Percentiles rank a stretch among this genome's conserved stretches.
Evolutionary conservation across 2,888 invertebrate species (phyloP).

Genomic region (Agriopis leucophaearia): DNA sequence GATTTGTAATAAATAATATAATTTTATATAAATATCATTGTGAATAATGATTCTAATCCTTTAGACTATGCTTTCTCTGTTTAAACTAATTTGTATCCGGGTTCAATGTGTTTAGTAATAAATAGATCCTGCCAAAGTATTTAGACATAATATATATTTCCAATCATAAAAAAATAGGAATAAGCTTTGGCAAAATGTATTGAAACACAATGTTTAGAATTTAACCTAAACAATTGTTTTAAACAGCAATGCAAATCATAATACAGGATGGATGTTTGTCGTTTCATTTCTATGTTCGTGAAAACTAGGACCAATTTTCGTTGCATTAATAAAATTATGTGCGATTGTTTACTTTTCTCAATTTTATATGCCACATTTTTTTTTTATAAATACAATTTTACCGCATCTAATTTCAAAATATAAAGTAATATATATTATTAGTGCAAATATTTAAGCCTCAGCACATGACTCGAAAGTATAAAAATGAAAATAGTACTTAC

Average conservation of each 20-base stretch:
- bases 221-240: conserved; percentile 37
- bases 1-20: not conserved
- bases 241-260: conserved; percentile 45
- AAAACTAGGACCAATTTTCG: conserved; percentile 20
- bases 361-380: conserved; percentile 10
- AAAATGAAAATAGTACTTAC: conserved; percentile 72
- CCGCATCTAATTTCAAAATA: conserved; percentile 18
- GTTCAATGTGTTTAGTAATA: conserved; percentile 25
- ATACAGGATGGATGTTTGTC: conserved; percentile 21
- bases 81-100: not conserved
- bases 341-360: conserved; percentile 10
- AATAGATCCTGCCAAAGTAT: conserved; percentile 32
- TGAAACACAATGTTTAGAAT: conserved; percentile 25
- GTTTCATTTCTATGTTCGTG: conserved; percentile 20
- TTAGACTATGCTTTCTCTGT: not conserved
- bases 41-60: too few species aligned
- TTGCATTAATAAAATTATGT: conserved; percentile 24
- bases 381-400: conserved; percentile 8
- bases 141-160: not conserved
- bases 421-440: conserved; percentile 11
- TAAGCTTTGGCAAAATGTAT: conserved; percentile 32
- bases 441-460: conserved; percentile 34
- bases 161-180: not conserved
- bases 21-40: too few species aligned
- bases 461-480: conserved; percentile 39